Percentiles rank a stretch among this genome's conserved stretches.
Evolutionary conservation across 2,113 vertebrate genomes (phyloP).

Genomic region (Syngnathus typhle): DNA sequence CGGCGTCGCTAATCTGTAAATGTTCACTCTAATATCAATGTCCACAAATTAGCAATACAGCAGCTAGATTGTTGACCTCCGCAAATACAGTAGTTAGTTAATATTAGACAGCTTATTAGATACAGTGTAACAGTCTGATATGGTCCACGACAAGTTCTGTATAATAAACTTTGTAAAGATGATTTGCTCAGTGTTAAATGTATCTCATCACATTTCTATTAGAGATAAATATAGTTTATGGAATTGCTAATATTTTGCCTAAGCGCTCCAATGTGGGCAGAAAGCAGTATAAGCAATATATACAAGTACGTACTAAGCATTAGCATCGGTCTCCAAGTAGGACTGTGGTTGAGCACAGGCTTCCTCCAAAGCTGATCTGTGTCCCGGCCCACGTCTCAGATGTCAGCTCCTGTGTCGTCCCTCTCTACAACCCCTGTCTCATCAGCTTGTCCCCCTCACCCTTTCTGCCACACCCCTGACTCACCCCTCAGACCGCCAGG

Average conservation of each 20-base stretch:
- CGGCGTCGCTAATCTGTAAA: conserved; percentile 34
- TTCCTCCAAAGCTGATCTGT: conserved; percentile 28
- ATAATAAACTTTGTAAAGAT: too few species aligned
- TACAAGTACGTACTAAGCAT: not conserved
- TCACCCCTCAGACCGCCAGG: conserved; percentile 85
- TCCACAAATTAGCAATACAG: not conserved
- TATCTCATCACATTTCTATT: too few species aligned
- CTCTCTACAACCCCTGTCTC: conserved; percentile 73
- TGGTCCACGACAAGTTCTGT: too few species aligned
- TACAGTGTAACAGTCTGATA: not conserved
- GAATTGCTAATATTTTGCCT: too few species aligned
- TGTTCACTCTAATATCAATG: conserved; percentile 23
- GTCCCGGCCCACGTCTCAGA: conserved; percentile 41
- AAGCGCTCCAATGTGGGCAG: too few species aligned
- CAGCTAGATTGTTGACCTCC: not conserved
- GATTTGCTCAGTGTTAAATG: too few species aligned
- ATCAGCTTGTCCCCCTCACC: conserved; percentile 83
- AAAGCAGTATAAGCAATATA: not conserved
- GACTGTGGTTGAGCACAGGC: not conserved
- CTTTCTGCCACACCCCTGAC: conserved; percentile 25
- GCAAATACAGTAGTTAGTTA: not conserved
- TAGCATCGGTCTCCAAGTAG: not conserved
- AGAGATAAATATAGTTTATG: too few species aligned
- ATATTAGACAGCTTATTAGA: not conserved
- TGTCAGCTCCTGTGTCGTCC: conserved; percentile 62